phyloP scores from a whole-genome alignment of 2,797 vertebrate genomes.

The Parambassis ranga region DNA sequence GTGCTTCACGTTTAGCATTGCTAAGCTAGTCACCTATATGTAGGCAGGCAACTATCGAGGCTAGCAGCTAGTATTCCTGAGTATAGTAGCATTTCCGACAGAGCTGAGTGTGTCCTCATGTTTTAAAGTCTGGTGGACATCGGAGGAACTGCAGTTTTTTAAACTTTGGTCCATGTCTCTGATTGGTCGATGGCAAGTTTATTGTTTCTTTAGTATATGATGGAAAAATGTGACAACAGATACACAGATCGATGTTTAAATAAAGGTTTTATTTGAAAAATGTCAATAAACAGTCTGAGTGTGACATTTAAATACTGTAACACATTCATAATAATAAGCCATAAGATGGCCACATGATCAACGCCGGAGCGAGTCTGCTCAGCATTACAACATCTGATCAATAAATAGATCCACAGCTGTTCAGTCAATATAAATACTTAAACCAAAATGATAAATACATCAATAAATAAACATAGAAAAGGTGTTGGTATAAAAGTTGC shows the following conservation, averaged over 20 bases:
- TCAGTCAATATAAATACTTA: slow-evolving; percentile 42
- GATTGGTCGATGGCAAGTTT: too few relatives aligned
- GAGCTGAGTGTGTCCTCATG: too few relatives aligned
- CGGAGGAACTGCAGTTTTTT: too few relatives aligned
- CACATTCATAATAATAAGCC: slow-evolving; percentile 3
- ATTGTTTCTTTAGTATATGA: too few relatives aligned
- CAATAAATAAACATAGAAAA: slow-evolving; percentile 62
- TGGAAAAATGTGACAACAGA: not conserved
- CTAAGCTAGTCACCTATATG: too few relatives aligned
- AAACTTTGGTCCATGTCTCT: not conserved
- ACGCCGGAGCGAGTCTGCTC: slow-evolving; percentile 13
- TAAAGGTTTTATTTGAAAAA: slow-evolving; percentile 3
- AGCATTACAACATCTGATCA: slow-evolving; percentile 23
- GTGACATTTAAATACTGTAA: slow-evolving; percentile 27
- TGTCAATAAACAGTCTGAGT: not conserved
- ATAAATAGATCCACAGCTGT: slow-evolving; percentile 55
- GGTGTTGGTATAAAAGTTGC: not conserved
- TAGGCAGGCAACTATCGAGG: too few relatives aligned
- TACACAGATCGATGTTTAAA: not conserved
- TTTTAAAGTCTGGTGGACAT: too few relatives aligned
- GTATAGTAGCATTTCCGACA: too few relatives aligned
- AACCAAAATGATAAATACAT: slow-evolving; percentile 59
- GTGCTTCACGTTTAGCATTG: too few relatives aligned
- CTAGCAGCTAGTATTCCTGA: too few relatives aligned
- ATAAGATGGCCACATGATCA: slow-evolving; percentile 43